Evolutionary conservation across 2,888 invertebrate species (phyloP).

Genomic region (Celastrina argiolus): DNA sequence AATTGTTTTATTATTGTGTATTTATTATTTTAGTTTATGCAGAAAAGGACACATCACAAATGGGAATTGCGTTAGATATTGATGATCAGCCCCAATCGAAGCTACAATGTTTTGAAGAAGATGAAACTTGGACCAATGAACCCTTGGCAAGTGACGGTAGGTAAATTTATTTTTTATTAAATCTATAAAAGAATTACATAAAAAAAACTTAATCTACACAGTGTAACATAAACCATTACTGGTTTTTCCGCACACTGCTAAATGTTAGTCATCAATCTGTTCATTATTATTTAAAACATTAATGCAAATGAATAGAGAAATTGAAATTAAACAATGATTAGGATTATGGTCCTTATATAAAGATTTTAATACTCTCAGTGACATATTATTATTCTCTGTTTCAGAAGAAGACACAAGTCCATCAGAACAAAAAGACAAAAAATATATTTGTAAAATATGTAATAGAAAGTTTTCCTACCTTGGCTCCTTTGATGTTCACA

Average conservation of each 20-base stretch:
- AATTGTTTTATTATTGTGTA: too few relatives aligned
- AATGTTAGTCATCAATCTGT: too few relatives aligned
- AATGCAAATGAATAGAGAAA: too few relatives aligned
- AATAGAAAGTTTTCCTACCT: slow-evolving; percentile 47
- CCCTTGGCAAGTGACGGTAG: slow-evolving; percentile 29
- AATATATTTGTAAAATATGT: slow-evolving; percentile 47
- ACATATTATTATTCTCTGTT: slow-evolving; percentile 23
- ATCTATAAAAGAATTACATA: too few relatives aligned
- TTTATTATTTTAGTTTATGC: background rate
- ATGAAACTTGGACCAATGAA: slow-evolving; percentile 30
- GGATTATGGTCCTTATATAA: too few relatives aligned
- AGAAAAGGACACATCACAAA: slow-evolving; percentile 24
- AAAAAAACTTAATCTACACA: too few relatives aligned
- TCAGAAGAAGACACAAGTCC: slow-evolving; percentile 34
- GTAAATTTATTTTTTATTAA: too few relatives aligned
- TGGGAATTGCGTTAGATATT: slow-evolving; percentile 27
- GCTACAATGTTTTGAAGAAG: slow-evolving; percentile 29
- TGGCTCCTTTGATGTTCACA: slow-evolving; percentile 49
- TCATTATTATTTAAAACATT: background rate
- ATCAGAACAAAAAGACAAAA: slow-evolving; percentile 34
- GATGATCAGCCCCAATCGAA: slow-evolving; percentile 40
- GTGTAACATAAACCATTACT: too few relatives aligned
- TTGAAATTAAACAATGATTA: too few relatives aligned
- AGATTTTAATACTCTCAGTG: too few relatives aligned
- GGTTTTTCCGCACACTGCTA: too few relatives aligned